Base-by-base conservation (phyloP, 1,140 invertebrate species). In the Venturia canescens region DNA sequence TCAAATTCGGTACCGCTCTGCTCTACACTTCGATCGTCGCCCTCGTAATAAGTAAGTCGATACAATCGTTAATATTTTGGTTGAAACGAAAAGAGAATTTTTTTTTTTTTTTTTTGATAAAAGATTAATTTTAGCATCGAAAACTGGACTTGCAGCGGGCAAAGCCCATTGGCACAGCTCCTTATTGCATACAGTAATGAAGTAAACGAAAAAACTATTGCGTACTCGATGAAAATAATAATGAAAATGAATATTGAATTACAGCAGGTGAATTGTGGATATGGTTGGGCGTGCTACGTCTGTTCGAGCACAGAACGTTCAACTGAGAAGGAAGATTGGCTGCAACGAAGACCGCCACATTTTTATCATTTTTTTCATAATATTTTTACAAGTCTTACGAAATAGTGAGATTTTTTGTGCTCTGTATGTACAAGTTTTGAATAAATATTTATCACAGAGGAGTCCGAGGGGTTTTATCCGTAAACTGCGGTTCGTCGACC, bases 241-340 rank as follows among this genome's bases (percentile, higher is more conserved):
- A 78, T 78, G 48, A 31, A 66, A 34, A 44, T 50, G 11, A 67
- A 48, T 48, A 67, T 26, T n/a, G 66, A 18, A 72, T 84, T 82
- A 80, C 72, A 89, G 88, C 83, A 26, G 79, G 75, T 26, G 84
- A 89, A 83, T 70, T 88, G 16, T 88, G 88, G 88, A 81, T 83
- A n/a, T 88, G 86, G 85, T 29, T 87, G n/a, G 86, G 86, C 5
- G 86, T 88, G 29, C 71, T 89, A 38, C 82, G 80, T 13, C 79
- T 89, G 11, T 89, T 87, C 63, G 87, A 89, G 31, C 66, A 82
- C 1, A 85, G 88, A 83, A 83, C 82, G 0, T 87, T 85, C 72
- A 78, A 86, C 70, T 83, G n/a, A 74, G 11, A 18, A 0, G 60
- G 70, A 48, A 23, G 60, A 4, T 26, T 15, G 6, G 1, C 31